Base-by-base conservation (phyloP, 2,888 invertebrate genomes). In the Spisula solida region DNA sequence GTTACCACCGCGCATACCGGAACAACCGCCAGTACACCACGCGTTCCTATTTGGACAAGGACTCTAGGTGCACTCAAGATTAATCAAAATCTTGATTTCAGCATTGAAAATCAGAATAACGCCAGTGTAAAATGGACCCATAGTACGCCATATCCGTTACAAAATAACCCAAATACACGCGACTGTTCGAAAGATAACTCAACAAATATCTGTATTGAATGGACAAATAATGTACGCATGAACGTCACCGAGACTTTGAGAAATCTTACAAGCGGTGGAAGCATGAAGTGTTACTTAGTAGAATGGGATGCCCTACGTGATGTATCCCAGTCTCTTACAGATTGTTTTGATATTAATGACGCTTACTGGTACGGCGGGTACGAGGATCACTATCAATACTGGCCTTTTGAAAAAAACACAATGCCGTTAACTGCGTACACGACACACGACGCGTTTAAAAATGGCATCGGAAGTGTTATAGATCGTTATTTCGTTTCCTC, bases 301-400 rank as follows among this genome's bases (percentile, higher is more conserved):
- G 83, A 87, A n/a, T 94, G 95, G 93, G 80, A 56, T 47, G 94
- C 94, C 0, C 79, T 90, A 12, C 60, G 66, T 10, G 94, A 94
- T 85, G 90, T 86, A 8, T 87, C 83, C 25, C 94, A 95, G 75
- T 90, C 92, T 5, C 79, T 95, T 5, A 90, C 90, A 41, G 94
- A 95, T 88, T 95, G 95, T 87, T 93, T 92, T 86, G 89, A 92
- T 56, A 85, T 95, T 18, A 84, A 89, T 16, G 80, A 88, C 8
- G 90, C 94, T 12, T 97, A 98, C 94, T 98, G 98, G 98, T 98
- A 98, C 95, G 99, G 99, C 0, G 99, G 98, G 0, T 98, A 98
- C 0, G 98, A 98, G 92, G 98, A 98, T 51, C 97, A 92, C 66
- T 98, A 98, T 94, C 97, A 98, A 94, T 98, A 98, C 0, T 99